Base-by-base conservation (phyloP, 2,888 invertebrate species). In the Drosophila kambysellisi region DNA sequence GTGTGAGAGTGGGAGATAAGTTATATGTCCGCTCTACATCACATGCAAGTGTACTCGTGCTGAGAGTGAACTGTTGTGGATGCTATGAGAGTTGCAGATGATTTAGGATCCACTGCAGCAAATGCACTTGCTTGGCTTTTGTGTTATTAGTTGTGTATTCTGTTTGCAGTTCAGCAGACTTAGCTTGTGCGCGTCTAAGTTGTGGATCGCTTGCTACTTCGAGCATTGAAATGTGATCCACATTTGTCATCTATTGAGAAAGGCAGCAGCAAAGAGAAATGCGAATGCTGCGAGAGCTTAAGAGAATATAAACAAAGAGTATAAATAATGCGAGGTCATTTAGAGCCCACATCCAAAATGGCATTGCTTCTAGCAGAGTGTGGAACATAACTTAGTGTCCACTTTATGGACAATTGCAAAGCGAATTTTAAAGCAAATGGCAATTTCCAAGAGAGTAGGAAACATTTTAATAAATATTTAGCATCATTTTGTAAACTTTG, bases 311-410 rank as follows among this genome's bases (percentile, higher is more conserved):
- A 20, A 12, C 7, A 20, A 20, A 20, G 20, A 46, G 41, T 9
- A 0, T n/a, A n/a, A 9, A n/a, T 9, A n/a, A 0, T n/a, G n/a
- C n/a, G 0, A n/a, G 8, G 4, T 8, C 2, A 1, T 2, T 20
- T 20, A 2, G 11, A 20, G 41, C 5, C 20, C 20, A 43, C 11
- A 43, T 20, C 2, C 5, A 11, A 20, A 20, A 11, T 20, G 0
- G 11, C 20, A 43, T 11, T 43, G 11, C 43, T 20, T 20, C 5
- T 0, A 5, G 20, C 2, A 5, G 20, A 43, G 0, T 0, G 25
- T 25, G 15, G 25, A 46, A 12, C 15, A 25, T 2, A 46, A 15
- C 0, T 46, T 25, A 1, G 25, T 15, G 15, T 46, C 46, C 15
- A 8, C 25, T 25, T 46, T 7, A 20, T 20, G 12, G 20, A 4